Base-by-base conservation (phyloP, 2,113 vertebrate genomes). In the Podarcis muralis region DNA sequence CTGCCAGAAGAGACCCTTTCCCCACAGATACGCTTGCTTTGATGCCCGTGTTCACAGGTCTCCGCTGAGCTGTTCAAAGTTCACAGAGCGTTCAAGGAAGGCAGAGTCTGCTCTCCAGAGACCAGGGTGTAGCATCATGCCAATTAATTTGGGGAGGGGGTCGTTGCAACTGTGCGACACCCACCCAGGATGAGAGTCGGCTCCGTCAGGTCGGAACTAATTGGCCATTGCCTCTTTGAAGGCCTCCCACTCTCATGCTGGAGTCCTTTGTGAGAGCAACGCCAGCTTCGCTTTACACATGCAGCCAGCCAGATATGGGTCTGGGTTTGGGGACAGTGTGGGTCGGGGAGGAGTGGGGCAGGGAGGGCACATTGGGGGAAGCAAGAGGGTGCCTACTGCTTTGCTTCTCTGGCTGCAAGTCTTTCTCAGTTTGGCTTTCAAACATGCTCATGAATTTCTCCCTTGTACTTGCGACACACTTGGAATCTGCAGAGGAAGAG, bases 401-500 rank as follows among this genome's bases (percentile, higher is more conserved):
- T 86, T 32, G 40, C 57, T 72, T 81, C 22, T 77, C 20, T 30
- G 32, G 3, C 5, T 48, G 57, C 84, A 30, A 66, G 59, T 40
- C 62, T 37, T 69, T 81, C 23, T 48, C 59, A 11, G 27, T 2
- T 35, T 40, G 32, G 76, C 27, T 78, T 72, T 72, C 53, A 6
- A 84, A 48, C 4, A 66, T 62, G 27, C 16, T 9, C 27, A 18
- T 5, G 27, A n/a, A n/a, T 9, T 82, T 83, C 18, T 69, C 59
- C 3, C 23, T 69, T 37, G 40, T 23, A 37, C 40, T 57, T 66
- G 30, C 22, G 37, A 37, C 1, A 5, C 23, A 13, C 37, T 81
- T 86, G 68, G 30, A 65, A 57, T 86, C 84, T 90, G 78, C 35
- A 5, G 23, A 68, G 57, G n/a, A 83, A 76, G n/a, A 53, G 83